These are phyloP conservation scores for Drosophila incognita DNA, from an alignment of 2,888 invertebrate species.

Conservation along the genomic window DNA sequence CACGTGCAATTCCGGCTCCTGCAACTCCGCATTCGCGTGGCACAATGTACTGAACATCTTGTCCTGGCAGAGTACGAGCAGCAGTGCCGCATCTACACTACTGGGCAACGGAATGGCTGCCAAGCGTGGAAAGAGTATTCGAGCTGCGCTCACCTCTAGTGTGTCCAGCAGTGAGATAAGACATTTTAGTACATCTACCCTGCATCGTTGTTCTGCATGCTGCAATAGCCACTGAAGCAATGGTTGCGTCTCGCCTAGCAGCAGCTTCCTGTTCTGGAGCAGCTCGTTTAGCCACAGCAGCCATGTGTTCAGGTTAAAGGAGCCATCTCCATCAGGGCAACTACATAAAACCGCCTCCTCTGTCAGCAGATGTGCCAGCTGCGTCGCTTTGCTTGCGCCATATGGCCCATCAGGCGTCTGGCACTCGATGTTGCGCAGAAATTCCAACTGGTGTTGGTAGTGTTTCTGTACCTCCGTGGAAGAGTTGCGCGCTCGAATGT, in stretches of 20 bases:
- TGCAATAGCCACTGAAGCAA: conserved; percentile 51
- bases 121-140: conserved; percentile 17
- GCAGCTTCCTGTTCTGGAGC: conserved; percentile 28
- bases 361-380: conserved; percentile 47
- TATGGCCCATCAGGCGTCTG: conserved; percentile 20
- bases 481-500: conserved; percentile 13
- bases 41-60: conserved; percentile 17
- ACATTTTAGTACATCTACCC: conserved; percentile 23
- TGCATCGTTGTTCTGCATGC: conserved; percentile 4
- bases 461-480: conserved; percentile 7
- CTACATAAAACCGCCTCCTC: conserved; percentile 14
- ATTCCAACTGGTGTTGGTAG: conserved; percentile 44
- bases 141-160: neutral
- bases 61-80: conserved; percentile 48
- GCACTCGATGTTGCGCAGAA: conserved; percentile 40
- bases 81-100: conserved; percentile 22
- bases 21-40: neutral
- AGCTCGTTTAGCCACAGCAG: conserved; percentile 60
- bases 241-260: conserved; percentile 31
- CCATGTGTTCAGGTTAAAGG: conserved; percentile 40
- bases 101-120: conserved; percentile 15
- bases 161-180: conserved; percentile 36
- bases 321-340: conserved; percentile 23
- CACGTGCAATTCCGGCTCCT: conserved; percentile 14
- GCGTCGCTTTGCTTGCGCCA: conserved; percentile 31